Base-by-base conservation (phyloP, 2,113 vertebrate species). In the Notothenia coriiceps region DNA sequence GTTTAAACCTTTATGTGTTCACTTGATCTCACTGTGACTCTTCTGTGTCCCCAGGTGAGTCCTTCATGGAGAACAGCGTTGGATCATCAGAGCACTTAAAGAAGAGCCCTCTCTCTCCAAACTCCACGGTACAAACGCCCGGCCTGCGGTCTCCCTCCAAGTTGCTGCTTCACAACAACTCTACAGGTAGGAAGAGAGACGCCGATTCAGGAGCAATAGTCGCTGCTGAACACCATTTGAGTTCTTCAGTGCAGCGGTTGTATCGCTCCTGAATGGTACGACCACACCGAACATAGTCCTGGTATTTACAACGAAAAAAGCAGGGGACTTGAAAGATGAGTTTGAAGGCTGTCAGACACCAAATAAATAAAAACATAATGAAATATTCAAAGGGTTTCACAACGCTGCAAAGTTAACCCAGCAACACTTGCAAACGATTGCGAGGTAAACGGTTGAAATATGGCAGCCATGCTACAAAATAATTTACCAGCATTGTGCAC, bases 71-170 rank as follows among this genome's bases (percentile, higher is more conserved):
- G 87, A 97, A 95, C 52, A 94, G 93, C 13, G 92, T 94, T 22
- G 88, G 89, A 4, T 74, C 91, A 65, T 65, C 95, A 66, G 97
- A 97, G 86, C 95, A 95, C 93, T 95, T 96, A 88, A 95, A 96
- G 87, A 96, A 96, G 69, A 95, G 95, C n/a, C 94, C 96, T 73
- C 90, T 97, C 80, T 96, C 96, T 62, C 90, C 96, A 14, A 95
- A 95, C 84, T 94, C 90, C 29, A 80, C 94, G 44, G 94, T 90
- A 86, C 95, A 95, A 63, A 81, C 92, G 72, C 86, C 93, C 18
- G 93, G 93, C 70, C 96, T 95, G 88, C 94, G 95, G 79, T 93
- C 96, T 66, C 92, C 96, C 73, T 94, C 96, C 74, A 95, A 95
- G 80, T 89, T 96, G 86, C 94, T 93, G 43, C 96, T 95, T 76